Evolutionary conservation across 2,113 vertebrate genomes (phyloP).

Genomic region (Mesocricetus auratus): DNA sequence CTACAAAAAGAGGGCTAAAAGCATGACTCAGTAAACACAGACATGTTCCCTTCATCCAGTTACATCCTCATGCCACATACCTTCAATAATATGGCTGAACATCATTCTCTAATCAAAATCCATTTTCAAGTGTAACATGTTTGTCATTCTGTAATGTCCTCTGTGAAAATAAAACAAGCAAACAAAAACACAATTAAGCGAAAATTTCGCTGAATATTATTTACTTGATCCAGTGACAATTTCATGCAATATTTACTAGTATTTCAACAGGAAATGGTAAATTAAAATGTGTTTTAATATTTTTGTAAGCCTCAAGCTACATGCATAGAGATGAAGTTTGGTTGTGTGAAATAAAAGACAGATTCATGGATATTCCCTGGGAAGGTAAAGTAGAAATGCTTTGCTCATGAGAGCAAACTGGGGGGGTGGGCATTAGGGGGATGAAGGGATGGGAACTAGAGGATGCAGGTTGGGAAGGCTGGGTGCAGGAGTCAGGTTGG

Average conservation of each 20-base stretch:
- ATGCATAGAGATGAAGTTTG: neutral
- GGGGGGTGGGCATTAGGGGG: no score
- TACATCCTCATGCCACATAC: neutral
- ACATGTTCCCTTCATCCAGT: neutral
- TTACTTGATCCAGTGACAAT: neutral
- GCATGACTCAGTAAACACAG: neutral
- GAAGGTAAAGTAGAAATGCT: no score
- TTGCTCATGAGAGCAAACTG: no score
- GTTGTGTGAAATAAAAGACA: neutral
- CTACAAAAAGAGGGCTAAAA: neutral
- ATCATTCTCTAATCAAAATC: neutral
- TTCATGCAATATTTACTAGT: neutral
- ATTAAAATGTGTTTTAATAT: neutral
- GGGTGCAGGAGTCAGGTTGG: no score
- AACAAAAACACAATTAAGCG: neutral
- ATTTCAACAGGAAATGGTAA: conserved; percentile 46
- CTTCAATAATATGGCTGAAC: neutral
- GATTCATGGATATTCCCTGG: no score
- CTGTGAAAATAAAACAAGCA: neutral
- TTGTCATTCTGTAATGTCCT: neutral
- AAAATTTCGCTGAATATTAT: neutral
- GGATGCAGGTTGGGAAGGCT: no score
- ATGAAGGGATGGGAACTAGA: no score
- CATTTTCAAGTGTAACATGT: neutral
- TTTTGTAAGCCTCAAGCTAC: neutral